A percentile compares a stretch with the other conserved stretches of the same genome.
Conservation (phyloP, 1,140 invertebrate genomes). For the Sipha flava region DNA sequence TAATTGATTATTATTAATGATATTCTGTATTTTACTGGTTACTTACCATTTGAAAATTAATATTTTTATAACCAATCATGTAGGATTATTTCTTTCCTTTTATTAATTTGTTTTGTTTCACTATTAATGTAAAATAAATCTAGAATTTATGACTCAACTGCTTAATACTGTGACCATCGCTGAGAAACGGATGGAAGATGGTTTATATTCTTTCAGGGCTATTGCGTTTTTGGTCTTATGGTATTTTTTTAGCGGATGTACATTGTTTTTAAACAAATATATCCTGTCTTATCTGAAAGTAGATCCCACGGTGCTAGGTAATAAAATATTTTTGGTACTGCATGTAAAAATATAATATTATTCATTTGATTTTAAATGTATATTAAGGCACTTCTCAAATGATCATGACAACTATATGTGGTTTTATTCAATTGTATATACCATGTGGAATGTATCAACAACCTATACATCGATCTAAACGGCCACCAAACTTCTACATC, state of each 20-base stretch:
- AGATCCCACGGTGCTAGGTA: conserved; percentile 72
- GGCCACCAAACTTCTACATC: conserved; percentile 62
- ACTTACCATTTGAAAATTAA: too few species aligned
- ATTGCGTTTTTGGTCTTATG: conserved; percentile 61
- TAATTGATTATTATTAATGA: too few species aligned
- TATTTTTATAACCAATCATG: neutral
- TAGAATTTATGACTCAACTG: neutral
- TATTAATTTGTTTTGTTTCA: neutral
- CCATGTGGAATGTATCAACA: conserved; percentile 62
- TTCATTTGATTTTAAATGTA: neutral
- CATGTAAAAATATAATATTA: too few species aligned
- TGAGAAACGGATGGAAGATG: conserved; percentile 37
- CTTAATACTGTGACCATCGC: neutral
- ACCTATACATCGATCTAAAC: conserved; percentile 51
- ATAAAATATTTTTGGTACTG: too few species aligned
- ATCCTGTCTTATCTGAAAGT: conserved; percentile 67
- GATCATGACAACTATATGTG: conserved; percentile 66
- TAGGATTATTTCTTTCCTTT: neutral
- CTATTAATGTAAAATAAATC: neutral
- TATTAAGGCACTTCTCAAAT: conserved; percentile 61
- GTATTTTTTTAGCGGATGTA: conserved; percentile 71
- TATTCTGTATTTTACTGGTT: too few species aligned
- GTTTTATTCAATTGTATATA: conserved; percentile 67
- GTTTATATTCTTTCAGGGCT: conserved; percentile 55
- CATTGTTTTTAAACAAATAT: conserved; percentile 76